Base-by-base conservation (phyloP, 2,888 invertebrate genomes). In the Lycaena phlaeas region DNA sequence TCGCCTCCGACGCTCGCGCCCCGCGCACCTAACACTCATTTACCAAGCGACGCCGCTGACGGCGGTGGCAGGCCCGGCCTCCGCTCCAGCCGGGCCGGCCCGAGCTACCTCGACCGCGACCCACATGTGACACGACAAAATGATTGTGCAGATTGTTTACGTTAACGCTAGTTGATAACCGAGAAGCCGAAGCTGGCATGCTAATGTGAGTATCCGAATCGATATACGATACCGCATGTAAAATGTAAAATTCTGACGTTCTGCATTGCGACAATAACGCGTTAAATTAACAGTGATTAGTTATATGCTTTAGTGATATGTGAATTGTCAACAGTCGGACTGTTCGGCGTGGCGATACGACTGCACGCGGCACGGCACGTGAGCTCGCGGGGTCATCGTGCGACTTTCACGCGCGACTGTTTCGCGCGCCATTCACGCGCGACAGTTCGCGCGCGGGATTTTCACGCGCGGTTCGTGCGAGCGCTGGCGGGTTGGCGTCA, bases 1-100 rank as follows among this genome's bases (percentile, higher is more conserved):
- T 81, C 79, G 78, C 72, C 69, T 72, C 72, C 68, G 75, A 74
- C 73, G 75, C 76, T 78, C 77, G 77, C 78, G 76, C 73, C 73
- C 75, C 76, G 79, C 77, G 57, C 60, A 73, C 67, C 69, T 65
- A 68, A 68, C 63, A 75, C 72, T 79, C 81, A 79, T 69, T 81
- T 76, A 70, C 63, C 72, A 59, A 74, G 71, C 72, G 70, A 66
- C 75, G 73, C 77, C 81, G 78, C 77, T 70, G 64, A 66, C 76
- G 71, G 74, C 71, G 72, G 70, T 70, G 76, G 69, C 71, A 71
- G 71, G 65, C 69, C 60, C 76, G 79, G 74, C 77, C 68, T 66
- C 67, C 65, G 69, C 73, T 67, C 64, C 64, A 62, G 65, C 55
- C 57, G 55, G 57, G 56, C 56, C 59, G 64, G 60, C 72, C 71